Evolutionary conservation across 2,888 invertebrate genomes (phyloP).

Genomic region (Eueremaeus valkanovi): DNA sequence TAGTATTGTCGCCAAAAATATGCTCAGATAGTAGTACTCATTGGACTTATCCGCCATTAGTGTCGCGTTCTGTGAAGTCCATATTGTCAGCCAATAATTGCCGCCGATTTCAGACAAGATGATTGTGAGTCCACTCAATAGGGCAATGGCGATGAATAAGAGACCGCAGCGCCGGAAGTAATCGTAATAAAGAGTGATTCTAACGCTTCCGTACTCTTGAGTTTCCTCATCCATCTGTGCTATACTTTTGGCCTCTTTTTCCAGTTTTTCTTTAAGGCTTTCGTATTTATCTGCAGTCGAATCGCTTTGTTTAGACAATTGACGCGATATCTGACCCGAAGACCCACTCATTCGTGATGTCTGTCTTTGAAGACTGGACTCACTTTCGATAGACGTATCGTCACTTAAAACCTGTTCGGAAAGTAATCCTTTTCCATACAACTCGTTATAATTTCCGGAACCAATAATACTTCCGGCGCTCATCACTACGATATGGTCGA

Average conservation of each 20-base stretch:
- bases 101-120: neutral
- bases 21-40: neutral
- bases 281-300: neutral
- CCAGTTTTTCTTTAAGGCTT: neutral
- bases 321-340: neutral
- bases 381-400: neutral
- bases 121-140: neutral
- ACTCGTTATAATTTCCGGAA: constrained; percentile 52
- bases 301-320: constrained; percentile 5
- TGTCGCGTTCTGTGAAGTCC: neutral
- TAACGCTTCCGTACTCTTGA: neutral
- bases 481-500: constrained; percentile 55
- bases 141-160: neutral
- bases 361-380: neutral
- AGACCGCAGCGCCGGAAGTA: neutral
- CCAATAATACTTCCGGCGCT: constrained; percentile 54
- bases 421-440: constrained; percentile 36
- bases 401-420: constrained; percentile 2
- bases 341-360: neutral
- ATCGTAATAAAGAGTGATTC: neutral
- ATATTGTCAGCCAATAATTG: neutral
- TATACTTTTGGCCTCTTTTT: neutral
- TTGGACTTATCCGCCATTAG: neutral
- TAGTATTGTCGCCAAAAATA: neutral
- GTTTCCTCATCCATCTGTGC: neutral